Conservation (phyloP, 1,140 invertebrate genomes). For the Colletes gigas region DNA sequence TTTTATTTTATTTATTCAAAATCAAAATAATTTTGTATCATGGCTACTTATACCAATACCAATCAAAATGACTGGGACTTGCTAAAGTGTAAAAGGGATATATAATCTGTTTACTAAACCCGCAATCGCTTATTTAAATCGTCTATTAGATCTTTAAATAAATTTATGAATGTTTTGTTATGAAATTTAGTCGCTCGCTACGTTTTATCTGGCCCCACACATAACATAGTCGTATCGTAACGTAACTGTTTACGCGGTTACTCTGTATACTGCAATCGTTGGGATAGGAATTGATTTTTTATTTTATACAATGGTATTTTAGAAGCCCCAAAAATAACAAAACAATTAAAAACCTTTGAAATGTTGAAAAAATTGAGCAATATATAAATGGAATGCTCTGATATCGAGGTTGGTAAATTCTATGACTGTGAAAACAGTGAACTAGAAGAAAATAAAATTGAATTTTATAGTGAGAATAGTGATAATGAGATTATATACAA, state of each 20-base stretch:
- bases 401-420: no score
- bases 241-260: background rate
- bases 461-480: no score
- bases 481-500: no score
- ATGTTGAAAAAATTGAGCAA: no score
- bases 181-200: background rate
- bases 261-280: background rate
- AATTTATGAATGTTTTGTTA: background rate
- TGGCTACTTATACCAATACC: background rate
- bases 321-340: no score
- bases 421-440: no score
- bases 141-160: background rate
- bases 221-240: background rate
- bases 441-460: no score
- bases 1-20: constrained; percentile 5
- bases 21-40: background rate
- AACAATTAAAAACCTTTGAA: no score
- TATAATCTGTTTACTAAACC: background rate
- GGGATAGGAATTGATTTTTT: background rate
- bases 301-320: no score
- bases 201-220: background rate
- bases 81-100: background rate
- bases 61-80: background rate
- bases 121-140: background rate
- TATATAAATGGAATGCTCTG: no score